Evolutionary conservation across 2,888 invertebrate genomes (phyloP).

Genomic region (Ornithoptera alexandrae): DNA sequence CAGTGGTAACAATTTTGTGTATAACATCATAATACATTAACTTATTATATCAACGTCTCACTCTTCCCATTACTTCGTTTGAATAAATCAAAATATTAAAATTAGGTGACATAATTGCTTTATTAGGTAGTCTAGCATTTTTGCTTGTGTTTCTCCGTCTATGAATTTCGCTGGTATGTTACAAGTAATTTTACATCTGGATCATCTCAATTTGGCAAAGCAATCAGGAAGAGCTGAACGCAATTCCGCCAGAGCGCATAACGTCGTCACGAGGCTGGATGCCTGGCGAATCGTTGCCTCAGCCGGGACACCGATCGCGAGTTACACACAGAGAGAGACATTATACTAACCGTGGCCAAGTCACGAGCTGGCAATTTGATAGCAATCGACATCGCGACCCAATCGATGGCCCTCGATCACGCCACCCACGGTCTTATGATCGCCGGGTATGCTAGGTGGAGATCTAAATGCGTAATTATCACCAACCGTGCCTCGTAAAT

Average conservation of each 20-base stretch:
- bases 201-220: constrained; percentile 7
- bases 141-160: neutral
- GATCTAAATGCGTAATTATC: constrained; percentile 68
- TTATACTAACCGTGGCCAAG: constrained; percentile 57
- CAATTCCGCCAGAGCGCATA: constrained; percentile 19
- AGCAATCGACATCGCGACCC: constrained; percentile 60
- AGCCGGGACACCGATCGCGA: constrained; percentile 37
- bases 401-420: constrained; percentile 40
- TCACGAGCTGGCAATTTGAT: constrained; percentile 74
- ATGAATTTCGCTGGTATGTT: neutral
- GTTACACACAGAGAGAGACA: constrained; percentile 74
- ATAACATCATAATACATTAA: no score
- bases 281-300: constrained; percentile 25
- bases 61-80: no score
- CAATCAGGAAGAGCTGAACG: constrained; percentile 7
- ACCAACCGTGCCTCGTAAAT: constrained; percentile 61
- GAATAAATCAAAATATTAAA: no score
- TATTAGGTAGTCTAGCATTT: neutral
- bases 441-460: constrained; percentile 42
- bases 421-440: constrained; percentile 45
- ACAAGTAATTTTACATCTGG: neutral
- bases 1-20: no score
- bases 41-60: no score
- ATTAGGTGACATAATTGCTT: no score
- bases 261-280: constrained; percentile 19